These are phyloP conservation scores for Amphilophus citrinellus DNA, from an alignment of 2,113 vertebrate species.

Conservation along the genomic window DNA sequence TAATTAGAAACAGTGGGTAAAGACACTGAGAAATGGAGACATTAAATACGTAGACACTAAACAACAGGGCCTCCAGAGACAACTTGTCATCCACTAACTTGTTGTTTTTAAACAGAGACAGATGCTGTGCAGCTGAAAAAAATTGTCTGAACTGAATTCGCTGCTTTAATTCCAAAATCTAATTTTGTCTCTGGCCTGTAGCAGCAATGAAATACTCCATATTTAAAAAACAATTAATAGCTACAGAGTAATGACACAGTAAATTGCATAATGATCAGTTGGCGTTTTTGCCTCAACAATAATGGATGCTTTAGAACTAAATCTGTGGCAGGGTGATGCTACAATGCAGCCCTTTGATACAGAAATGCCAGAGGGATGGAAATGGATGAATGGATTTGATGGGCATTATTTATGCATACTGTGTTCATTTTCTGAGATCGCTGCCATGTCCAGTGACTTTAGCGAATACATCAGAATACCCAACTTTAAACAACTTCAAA, in stretches of 20 bases:
- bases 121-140: conserved; percentile 38
- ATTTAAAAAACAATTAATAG: not conserved
- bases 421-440: not conserved
- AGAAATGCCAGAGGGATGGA: not conserved
- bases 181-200: not conserved
- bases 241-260: not conserved
- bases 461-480: not conserved
- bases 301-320: not conserved
- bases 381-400: not conserved
- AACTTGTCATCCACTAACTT: conserved; percentile 28
- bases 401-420: not conserved
- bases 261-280: not conserved
- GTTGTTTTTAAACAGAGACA: conserved; percentile 44
- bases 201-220: not conserved
- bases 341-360: not conserved
- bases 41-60: conserved; percentile 38
- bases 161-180: conserved; percentile 6
- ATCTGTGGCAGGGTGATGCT: not conserved
- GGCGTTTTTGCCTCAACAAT: not conserved
- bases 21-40: conserved; percentile 45
- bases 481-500: not conserved
- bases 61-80: conserved; percentile 22
- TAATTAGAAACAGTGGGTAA: conserved; percentile 62
- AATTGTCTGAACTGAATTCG: conserved; percentile 9
- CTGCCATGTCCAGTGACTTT: not conserved